Evolutionary conservation across 2,113 vertebrate species (phyloP).

Genomic region (Ancistrus triradiatus): DNA sequence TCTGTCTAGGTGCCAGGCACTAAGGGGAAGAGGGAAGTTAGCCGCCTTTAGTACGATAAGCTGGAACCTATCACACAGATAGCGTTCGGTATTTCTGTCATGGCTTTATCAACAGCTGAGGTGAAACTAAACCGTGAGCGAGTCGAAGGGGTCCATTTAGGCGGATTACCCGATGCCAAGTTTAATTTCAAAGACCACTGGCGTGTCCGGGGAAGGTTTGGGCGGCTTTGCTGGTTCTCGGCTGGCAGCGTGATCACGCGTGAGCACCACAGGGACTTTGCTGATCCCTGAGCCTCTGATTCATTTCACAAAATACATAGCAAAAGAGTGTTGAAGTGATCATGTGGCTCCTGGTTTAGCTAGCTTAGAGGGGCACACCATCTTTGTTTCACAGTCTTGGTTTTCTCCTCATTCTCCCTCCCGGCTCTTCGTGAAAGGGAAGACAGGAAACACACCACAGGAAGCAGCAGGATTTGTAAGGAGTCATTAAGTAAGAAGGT

Average conservation of each 20-base stretch:
- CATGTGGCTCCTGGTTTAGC: constrained; percentile 50
- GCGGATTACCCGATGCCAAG: constrained; percentile 73
- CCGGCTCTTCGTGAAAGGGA: constrained; percentile 37
- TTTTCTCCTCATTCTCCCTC: background rate
- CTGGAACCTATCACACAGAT: constrained; percentile 73
- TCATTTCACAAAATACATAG: constrained; percentile 64
- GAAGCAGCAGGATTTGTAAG: constrained; percentile 60
- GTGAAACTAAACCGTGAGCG: constrained; percentile 76
- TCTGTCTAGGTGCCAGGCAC: constrained; percentile 63
- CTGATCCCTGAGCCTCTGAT: constrained; percentile 64
- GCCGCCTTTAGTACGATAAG: constrained; percentile 72
- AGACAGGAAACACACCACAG: constrained; percentile 53
- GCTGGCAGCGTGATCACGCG: constrained; percentile 61
- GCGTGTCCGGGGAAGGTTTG: constrained; percentile 70
- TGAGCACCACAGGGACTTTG: constrained; percentile 57
- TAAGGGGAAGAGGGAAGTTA: constrained; percentile 64
- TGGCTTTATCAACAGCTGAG: constrained; percentile 72
- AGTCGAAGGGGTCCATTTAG: constrained; percentile 71
- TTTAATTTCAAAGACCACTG: constrained; percentile 82
- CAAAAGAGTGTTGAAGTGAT: constrained; percentile 45
- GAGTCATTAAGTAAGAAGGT: constrained; percentile 60
- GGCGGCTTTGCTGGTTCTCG: constrained; percentile 63
- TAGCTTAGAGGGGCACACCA: constrained; percentile 50
- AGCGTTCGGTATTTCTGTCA: constrained; percentile 73
- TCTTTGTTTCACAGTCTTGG: constrained; percentile 17